A percentile compares a stretch with the other conserved stretches of the same genome.
Evolutionary conservation across 1,140 invertebrate species (phyloP).

Genomic region (Berghia stephanieae): DNA sequence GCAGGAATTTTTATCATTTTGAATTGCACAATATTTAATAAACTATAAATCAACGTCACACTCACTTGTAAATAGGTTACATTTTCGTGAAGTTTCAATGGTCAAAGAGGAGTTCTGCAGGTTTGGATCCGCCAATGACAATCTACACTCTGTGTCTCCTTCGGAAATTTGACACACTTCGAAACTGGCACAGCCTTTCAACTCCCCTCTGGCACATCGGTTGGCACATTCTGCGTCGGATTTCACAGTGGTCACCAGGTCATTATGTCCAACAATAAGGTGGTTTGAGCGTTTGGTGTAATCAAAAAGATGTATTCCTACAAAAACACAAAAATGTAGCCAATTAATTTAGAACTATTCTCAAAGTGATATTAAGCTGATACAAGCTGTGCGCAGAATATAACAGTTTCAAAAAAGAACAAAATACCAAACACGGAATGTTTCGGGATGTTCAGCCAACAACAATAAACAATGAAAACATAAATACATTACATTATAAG

Average conservation of each 20-base stretch:
- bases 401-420: too few relatives aligned
- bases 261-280: background rate
- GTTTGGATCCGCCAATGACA: constrained; percentile 13
- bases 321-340: background rate
- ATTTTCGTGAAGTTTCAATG: background rate
- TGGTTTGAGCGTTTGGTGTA: background rate
- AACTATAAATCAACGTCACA: too few relatives aligned
- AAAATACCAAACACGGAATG: too few relatives aligned
- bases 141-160: background rate
- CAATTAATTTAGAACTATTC: too few relatives aligned
- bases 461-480: too few relatives aligned
- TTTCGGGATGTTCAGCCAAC: too few relatives aligned
- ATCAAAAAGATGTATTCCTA: constrained; percentile 15
- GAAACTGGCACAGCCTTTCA: constrained; percentile 10
- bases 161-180: background rate
- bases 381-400: too few relatives aligned
- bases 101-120: background rate
- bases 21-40: too few relatives aligned
- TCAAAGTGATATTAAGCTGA: too few relatives aligned
- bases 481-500: too few relatives aligned
- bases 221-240: background rate
- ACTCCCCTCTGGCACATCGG: background rate
- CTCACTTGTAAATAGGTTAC: background rate
- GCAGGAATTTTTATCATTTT: too few relatives aligned
- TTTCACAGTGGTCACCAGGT: background rate